Conservation (phyloP, 2,113 vertebrate species). For the Dipodomys spectabilis region DNA sequence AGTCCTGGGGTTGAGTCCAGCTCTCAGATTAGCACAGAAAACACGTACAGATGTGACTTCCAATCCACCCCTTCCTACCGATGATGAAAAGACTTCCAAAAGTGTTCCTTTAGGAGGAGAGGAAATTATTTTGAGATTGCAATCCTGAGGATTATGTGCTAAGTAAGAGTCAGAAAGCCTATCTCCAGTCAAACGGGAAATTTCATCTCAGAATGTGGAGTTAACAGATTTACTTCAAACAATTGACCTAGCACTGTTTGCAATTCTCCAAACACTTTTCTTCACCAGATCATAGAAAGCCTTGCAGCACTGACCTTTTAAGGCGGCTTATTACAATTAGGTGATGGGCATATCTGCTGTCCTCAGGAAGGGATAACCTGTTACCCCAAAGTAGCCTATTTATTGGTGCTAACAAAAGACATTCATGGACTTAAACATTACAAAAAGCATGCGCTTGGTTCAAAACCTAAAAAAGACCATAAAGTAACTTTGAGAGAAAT, state of each 20-base stretch:
- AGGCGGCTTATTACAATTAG: conserved; percentile 4
- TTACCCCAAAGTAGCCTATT: neutral
- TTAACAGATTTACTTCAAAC: conserved; percentile 47
- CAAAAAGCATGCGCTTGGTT: neutral
- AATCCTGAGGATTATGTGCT: conserved; percentile 32
- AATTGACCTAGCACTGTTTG: neutral
- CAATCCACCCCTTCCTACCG: conserved; percentile 71
- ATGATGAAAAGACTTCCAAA: conserved; percentile 73
- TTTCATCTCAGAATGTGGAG: neutral
- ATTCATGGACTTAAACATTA: neutral
- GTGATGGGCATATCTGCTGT: neutral
- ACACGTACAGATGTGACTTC: conserved; percentile 83
- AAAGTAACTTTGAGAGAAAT: conserved; percentile 31
- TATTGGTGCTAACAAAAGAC: neutral
- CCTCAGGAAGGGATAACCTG: neutral
- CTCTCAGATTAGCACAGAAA: conserved; percentile 89
- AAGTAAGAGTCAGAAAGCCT: conserved; percentile 56
- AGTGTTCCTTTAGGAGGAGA: conserved; percentile 58
- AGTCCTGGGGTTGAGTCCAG: conserved; percentile 88
- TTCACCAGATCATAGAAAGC: neutral
- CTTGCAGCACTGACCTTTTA: conserved; percentile 17
- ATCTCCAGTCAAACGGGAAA: conserved; percentile 8
- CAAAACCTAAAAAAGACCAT: conserved; percentile 36
- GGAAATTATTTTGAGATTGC: conserved; percentile 62
- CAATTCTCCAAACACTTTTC: conserved; percentile 34